Evolutionary conservation across 1,140 invertebrate genomes (phyloP), one percentile per base, ranked within the genome.

Genomic region (Diachasma alloeum): DNA sequence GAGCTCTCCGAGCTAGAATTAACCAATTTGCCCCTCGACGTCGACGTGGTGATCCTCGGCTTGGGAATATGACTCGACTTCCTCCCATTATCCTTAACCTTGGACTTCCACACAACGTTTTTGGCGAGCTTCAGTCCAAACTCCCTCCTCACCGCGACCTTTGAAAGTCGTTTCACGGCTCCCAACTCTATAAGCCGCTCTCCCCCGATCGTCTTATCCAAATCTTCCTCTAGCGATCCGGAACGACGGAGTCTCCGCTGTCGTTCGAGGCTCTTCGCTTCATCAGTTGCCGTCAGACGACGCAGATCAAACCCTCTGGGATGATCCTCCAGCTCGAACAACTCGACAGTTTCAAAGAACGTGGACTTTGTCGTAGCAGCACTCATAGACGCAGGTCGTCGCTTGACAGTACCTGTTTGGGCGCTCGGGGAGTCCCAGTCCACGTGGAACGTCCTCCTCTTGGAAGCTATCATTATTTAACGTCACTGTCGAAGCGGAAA

Each of bases 361-460:
- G 76, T 75, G 0, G n/a, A 68, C 15, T 56, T 72, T 15, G 44
- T 70, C n/a, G 77, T 48, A 0, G 79, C 69, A 8, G 75, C 71
- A 31, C 37, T 83, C 31, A 87, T 68, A 0, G 92, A 93, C 15
- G 88, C 88, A 46, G 91, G 90, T 75, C 92, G 87, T 77, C 92
- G 87, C 81, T 92, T 93, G 0, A 93, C 92, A 0, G 93, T 93
- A 8, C 92, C 93, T 2, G 93, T 93, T 78, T 91, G 91, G 1
- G 91, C 84, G n/a, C 92, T 93, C n/a, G 92, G 92, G 8, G 92
- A 93, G 82, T 93, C 93, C 93, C 93, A 93, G 75, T 93, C 93
- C 75, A 93, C 86, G 80, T 88, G 89, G 19, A 85, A 86, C 0
- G 84, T 86, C 59, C 80, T 81, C 69, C 85, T 81, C 39, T 83